Evolutionary conservation across 2,888 invertebrate species (phyloP), one percentile per base, ranked within the genome.

Genomic region (Dastarcus helophoroides): DNA sequence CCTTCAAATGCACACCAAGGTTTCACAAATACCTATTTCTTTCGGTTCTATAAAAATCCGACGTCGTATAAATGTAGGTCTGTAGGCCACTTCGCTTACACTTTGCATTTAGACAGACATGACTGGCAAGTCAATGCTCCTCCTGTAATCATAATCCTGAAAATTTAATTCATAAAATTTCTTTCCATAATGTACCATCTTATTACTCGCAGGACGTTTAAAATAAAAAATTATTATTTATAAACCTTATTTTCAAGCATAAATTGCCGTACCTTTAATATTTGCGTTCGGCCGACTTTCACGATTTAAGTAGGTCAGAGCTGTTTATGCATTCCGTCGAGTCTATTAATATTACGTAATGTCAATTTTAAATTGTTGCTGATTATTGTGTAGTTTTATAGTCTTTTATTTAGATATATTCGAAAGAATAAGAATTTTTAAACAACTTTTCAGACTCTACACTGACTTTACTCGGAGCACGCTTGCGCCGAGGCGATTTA

Each of bases 61-160:
- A 71, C 69, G 68, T 71, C 71, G 68, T 69, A 67, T 66, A 69
- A 79, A 81, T 79, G 78, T 81, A 80, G 81, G 81, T 81, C 79
- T 80, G 73, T 81, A 79, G 81, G 81, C 78, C 81, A 81, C 79
- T 79, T 76, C 76, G 76, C 78, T 77, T 79, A 77, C 76, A 78
- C 78, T 76, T 73, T 75, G 73, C 76, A 76, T 73, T 73, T 70
- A 71, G 73, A 73, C 73, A 72, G 73, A 74, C 73, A 71, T 71
- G 67, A 75, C 75, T 73, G 62, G 67, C 64, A 65, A 70, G 67
- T 76, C 77, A 76, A 74, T 68, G 63, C 64, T 72, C 65, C 68
- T 66, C 69, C 76, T 65, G 64, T 65, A 62, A 66, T 71, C 71
- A 71, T 71, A 67, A n/a, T n/a, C n/a, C 29, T 9, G 9, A 11